Conservation (phyloP, 2,888 invertebrate species). For the Dryocosmus kuriphilus region DNA sequence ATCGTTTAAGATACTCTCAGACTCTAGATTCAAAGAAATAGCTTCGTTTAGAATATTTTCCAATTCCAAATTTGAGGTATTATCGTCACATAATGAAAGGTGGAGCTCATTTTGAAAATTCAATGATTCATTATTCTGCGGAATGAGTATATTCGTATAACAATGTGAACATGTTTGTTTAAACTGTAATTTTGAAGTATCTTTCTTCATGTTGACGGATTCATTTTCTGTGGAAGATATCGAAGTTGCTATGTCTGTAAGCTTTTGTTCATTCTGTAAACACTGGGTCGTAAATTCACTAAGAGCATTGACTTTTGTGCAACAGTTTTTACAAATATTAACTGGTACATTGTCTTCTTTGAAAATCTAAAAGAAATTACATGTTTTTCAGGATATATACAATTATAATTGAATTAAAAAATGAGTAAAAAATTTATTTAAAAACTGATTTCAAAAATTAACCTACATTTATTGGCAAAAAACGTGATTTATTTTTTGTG, state of each 20-base stretch:
- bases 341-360: background rate
- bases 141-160: background rate
- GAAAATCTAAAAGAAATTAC: background rate
- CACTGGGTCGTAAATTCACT: conserved; percentile 1
- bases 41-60: conserved; percentile 24
- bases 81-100: background rate
- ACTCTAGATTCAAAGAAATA: conserved; percentile 16
- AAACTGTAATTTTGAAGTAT: background rate
- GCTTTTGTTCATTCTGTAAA: background rate
- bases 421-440: background rate
- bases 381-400: background rate
- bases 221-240: background rate
- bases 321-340: conserved; percentile 5
- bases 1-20: conserved; percentile 17
- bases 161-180: background rate
- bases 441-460: background rate
- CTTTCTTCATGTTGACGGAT: background rate
- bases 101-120: conserved; percentile 4
- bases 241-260: background rate
- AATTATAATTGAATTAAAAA: background rate
- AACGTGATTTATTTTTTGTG: background rate
- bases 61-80: background rate
- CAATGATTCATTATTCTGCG: background rate
- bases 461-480: conserved; percentile 11
- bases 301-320: conserved; percentile 8